Percentiles rank a stretch among this genome's conserved stretches.
Evolutionary conservation across 2,888 invertebrate genomes (phyloP).

Genomic region (Acanthosepion lycidas): DNA sequence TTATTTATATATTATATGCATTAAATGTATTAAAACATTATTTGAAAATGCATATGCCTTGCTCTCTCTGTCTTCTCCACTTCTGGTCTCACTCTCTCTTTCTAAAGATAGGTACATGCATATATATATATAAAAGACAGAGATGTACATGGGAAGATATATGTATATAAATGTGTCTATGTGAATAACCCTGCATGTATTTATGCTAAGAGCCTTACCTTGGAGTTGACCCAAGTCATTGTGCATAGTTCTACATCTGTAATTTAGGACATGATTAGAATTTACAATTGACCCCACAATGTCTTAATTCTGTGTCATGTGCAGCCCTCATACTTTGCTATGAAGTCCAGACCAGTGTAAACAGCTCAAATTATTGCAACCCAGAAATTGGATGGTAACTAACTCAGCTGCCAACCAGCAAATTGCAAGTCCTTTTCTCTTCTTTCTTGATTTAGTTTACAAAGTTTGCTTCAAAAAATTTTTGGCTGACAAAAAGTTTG

Average conservation of each 20-base stretch:
- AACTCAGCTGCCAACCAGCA: not conserved
- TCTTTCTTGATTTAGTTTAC: not conserved
- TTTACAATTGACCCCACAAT: not conserved
- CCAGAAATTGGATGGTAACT: not conserved
- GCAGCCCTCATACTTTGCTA: not conserved
- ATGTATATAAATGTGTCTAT: not conserved
- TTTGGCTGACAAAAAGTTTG: not conserved
- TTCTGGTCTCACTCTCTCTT: too few relatives aligned
- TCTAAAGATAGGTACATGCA: too few relatives aligned
- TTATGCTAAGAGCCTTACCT: not conserved
- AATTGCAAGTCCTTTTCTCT: conserved; percentile 4
- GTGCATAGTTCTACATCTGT: not conserved
- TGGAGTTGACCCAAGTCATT: not conserved
- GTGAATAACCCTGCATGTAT: not conserved
- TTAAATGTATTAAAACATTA: too few relatives aligned
- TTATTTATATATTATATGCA: too few relatives aligned
- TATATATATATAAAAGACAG: too few relatives aligned
- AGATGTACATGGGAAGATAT: not conserved
- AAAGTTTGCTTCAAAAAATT: conserved; percentile 33
- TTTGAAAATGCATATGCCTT: too few relatives aligned
- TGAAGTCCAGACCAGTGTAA: not conserved
- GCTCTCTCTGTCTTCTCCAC: too few relatives aligned
- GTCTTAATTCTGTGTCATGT: not conserved
- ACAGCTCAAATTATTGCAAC: not conserved
- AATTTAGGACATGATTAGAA: conserved; percentile 20